A percentile compares a stretch with the other conserved stretches of the same genome.
phyloP scores from a whole-genome alignment of 2,113 vertebrate species.

The Oreochromis aureus region DNA sequence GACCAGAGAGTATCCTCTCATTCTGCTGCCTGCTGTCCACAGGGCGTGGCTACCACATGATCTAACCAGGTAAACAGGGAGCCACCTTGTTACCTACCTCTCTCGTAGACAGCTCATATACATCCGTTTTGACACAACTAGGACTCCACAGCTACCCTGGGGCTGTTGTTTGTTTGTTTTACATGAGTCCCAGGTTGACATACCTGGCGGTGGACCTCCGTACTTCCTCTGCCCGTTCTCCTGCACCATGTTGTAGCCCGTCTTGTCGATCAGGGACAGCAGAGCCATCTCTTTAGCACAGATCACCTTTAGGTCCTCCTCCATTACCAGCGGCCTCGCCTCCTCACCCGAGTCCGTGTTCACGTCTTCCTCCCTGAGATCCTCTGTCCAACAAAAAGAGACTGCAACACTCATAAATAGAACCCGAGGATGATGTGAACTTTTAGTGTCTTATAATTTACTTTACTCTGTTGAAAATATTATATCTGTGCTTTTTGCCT shows the following conservation, averaged over 20 bases:
- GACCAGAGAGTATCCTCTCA: not conserved
- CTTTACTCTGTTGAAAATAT: not conserved
- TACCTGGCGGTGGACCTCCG: constrained; percentile 90
- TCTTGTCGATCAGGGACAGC: constrained; percentile 84
- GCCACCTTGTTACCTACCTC: not conserved
- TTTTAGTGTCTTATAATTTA: not conserved
- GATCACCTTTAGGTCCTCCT: constrained; percentile 40
- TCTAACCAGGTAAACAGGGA: not conserved
- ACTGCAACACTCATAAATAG: not conserved
- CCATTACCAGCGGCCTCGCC: not conserved
- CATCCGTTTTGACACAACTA: not conserved
- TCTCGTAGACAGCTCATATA: not conserved
- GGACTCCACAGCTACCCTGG: not conserved
- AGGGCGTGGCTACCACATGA: not conserved
- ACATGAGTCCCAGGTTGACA: not conserved
- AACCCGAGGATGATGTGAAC: not conserved
- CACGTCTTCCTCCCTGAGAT: not conserved
- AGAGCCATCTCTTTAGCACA: constrained; percentile 78
- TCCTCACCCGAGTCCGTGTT: not conserved
- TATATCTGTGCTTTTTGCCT: not conserved
- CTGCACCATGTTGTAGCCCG: constrained; percentile 89
- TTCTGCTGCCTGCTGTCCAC: not conserved
- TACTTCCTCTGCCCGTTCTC: constrained; percentile 96
- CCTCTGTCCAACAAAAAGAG: not conserved
- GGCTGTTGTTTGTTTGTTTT: not conserved